phyloP scores from a whole-genome alignment of 1,140 invertebrate genomes.

The fruit fly (Drosophila melanogaster) region Release_6_plus_ISO1_MT NT_033779.5:7681501-7682000 shows the following conservation, averaged over 20 bases:
- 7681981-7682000: conserved; percentile 97
- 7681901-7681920: conserved; percentile 90
- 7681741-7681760: conserved; percentile 89
- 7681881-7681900: conserved; percentile 97
- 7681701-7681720: conserved; percentile 87
- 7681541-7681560: conserved; percentile 93
- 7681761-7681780: conserved; percentile 95
- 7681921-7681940: conserved; percentile 86
- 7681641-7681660: conserved; percentile 96
- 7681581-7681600: conserved; percentile 94
- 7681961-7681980: conserved; percentile 97
- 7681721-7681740: conserved; percentile 89
- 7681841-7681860: conserved; percentile 96
- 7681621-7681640: conserved; percentile 94
- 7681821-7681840: conserved; percentile 92
- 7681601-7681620: conserved; percentile 92
- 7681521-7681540: conserved; percentile 94
- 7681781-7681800: conserved; percentile 94
- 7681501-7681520: conserved; percentile 88
- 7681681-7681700: conserved; percentile 92
- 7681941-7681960: conserved; percentile 98
- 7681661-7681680: conserved; percentile 90
- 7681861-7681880: conserved; percentile 96
- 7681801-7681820: conserved; percentile 90
- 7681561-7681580: conserved; percentile 95